Evolutionary conservation across 2,888 invertebrate genomes (phyloP).

Genomic region (Ectemnius lituratus): DNA sequence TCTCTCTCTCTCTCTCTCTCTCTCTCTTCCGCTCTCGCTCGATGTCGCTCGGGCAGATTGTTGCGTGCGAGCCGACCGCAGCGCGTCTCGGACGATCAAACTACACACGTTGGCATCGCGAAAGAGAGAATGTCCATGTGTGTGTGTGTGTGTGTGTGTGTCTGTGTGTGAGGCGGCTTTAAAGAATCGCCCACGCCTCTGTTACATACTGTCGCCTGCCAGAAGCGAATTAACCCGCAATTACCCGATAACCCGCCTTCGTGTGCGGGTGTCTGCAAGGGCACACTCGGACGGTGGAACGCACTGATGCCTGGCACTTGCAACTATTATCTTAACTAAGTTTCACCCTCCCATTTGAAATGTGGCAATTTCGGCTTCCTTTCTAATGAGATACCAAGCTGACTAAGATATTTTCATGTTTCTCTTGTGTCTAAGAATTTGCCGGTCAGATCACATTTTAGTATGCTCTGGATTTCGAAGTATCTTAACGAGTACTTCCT

Average conservation of each 20-base stretch:
- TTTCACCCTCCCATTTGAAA: neutral
- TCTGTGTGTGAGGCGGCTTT: no score
- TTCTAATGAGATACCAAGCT: no score
- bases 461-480: no score
- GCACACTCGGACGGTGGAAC: slow-evolving; percentile 14
- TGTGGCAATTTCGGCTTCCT: no score
- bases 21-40: slow-evolving; percentile 1
- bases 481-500: no score
- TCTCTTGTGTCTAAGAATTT: no score
- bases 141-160: no score
- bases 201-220: slow-evolving; percentile 64
- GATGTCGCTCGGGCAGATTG: slow-evolving; percentile 29
- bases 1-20: slow-evolving; percentile 19
- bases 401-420: no score
- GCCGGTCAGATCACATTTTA: no score
- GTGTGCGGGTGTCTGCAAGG: slow-evolving; percentile 1
- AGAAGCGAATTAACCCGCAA: slow-evolving; percentile 74
- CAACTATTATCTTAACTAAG: neutral
- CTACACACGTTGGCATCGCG: slow-evolving; percentile 39
- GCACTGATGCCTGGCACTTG: neutral
- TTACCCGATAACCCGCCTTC: slow-evolving; percentile 67
- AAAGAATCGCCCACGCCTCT: slow-evolving; percentile 67
- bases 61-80: slow-evolving; percentile 46
- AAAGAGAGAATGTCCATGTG: no score
- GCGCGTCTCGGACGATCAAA: slow-evolving; percentile 46